Base-by-base conservation (phyloP, 2,797 vertebrate species). In the Spinibarbus caldwelli region DNA sequence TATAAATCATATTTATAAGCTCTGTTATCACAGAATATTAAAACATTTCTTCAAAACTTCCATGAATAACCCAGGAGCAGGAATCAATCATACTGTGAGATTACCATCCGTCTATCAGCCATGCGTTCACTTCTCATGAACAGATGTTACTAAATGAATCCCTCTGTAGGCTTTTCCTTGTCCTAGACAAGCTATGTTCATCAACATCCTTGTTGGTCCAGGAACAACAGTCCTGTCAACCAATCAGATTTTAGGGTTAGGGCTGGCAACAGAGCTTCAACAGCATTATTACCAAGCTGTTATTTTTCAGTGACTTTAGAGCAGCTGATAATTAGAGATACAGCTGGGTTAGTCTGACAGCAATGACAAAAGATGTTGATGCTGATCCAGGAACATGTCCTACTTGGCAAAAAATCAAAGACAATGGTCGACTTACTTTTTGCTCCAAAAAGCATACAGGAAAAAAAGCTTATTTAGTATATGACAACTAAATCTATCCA, bases 71-170 rank as follows among this genome's bases (percentile, higher is more conserved):
- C 43, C 45, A 49, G 45, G 6, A 80, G 11, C 45, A 80, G 59
- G 19, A 79, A 45, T 31, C 21, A 21, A 11, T 79, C 59, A 7
- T 21, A 52, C 64, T 38, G n/a, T 19, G 43, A 31, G 75, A 78
- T 78, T 57, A 73, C 26, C n/a, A 29, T 68, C 29, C 9, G 0
- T 79, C 41, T 49, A 80, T 66, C 31, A 67, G n/a, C 19, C n/a
- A 82, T 73, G 54, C 64, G 70, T 80, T 73, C 29, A 19, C 26
- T 10, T 2, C 26, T 34, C 29, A 62, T 62, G 52, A 73, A 73
- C 38, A 82, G 70, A 47, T 82, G 80, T 83, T 45, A 31, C 41
- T 34, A 59, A 47, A 80, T 52, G 12, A 83, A 59, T 47, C 70
- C 54, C 29, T 45, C n/a, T 11, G 5, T 57, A 57, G 80, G 15